Evolutionary conservation across 2,113 vertebrate species (phyloP).

Genomic region (Ochotona curzoniae): DNA sequence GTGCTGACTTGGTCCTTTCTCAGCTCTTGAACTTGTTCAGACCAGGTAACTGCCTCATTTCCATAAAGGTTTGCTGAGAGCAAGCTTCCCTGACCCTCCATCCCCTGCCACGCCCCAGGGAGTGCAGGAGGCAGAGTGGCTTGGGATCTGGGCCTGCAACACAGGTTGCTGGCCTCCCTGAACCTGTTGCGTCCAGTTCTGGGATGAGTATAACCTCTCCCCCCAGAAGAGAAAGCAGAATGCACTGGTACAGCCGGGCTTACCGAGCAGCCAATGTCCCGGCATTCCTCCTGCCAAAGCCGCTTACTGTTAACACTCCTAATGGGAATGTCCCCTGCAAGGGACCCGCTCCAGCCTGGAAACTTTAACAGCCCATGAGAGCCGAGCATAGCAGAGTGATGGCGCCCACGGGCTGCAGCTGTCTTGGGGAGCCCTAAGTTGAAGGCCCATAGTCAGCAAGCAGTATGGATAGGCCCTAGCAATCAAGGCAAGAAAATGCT

Average conservation of each 20-base stretch:
- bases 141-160: background rate
- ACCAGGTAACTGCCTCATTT: background rate
- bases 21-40: conserved; percentile 38
- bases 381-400: background rate
- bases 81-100: background rate
- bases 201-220: background rate
- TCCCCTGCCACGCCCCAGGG: background rate
- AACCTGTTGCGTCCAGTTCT: background rate
- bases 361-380: background rate
- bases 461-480: background rate
- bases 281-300: background rate
- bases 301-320: background rate
- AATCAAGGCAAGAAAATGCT: background rate
- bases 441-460: background rate
- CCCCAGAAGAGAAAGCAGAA: background rate
- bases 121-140: background rate
- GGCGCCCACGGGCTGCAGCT: background rate
- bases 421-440: background rate
- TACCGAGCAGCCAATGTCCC: no score
- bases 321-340: background rate
- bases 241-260: background rate
- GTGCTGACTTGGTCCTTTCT: conserved; percentile 25
- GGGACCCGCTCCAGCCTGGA: background rate
- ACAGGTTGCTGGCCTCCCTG: background rate
- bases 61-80: background rate